phyloP scores from a whole-genome alignment of 2,888 invertebrate species.

The Drosophila fungiperda region DNA sequence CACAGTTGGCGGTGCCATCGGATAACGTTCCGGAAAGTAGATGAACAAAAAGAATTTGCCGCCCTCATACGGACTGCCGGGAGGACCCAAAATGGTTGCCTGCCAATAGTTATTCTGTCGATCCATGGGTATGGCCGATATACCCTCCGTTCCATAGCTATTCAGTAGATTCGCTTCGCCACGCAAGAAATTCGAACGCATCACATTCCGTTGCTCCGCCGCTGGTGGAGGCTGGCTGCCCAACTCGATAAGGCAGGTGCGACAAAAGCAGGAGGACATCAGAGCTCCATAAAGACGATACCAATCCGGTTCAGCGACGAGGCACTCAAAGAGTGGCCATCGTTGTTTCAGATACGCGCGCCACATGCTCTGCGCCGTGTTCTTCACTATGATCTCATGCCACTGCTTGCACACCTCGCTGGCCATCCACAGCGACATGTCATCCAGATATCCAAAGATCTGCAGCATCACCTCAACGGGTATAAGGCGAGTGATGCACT shows the following conservation, averaged over 20 bases:
- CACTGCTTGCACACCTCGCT: constrained; percentile 94
- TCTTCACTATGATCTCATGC: constrained; percentile 92
- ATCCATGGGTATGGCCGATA: constrained; percentile 85
- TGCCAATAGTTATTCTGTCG: constrained; percentile 91
- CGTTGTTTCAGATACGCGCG: constrained; percentile 90
- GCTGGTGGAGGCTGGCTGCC: constrained; percentile 89
- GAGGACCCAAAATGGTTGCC: constrained; percentile 95
- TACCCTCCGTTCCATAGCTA: constrained; percentile 84
- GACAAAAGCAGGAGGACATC: constrained; percentile 93
- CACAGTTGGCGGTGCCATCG: constrained; percentile 96
- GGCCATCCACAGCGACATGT: constrained; percentile 95
- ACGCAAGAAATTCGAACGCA: constrained; percentile 92
- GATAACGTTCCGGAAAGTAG: constrained; percentile 95
- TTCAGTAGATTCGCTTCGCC: constrained; percentile 88
- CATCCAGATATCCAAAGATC: constrained; percentile 95
- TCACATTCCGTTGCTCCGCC: constrained; percentile 90
- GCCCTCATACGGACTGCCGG: constrained; percentile 97
- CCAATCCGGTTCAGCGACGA: constrained; percentile 90
- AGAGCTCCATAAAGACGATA: constrained; percentile 90
- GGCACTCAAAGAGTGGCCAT: constrained; percentile 95
- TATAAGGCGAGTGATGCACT: constrained; percentile 74
- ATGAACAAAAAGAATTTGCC: constrained; percentile 96
- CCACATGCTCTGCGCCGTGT: constrained; percentile 93
- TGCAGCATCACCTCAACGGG: constrained; percentile 90
- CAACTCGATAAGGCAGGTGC: constrained; percentile 94